Evolutionary conservation across 2,113 vertebrate genomes (phyloP).

Genomic region (Callorhinus ursinus): DNA sequence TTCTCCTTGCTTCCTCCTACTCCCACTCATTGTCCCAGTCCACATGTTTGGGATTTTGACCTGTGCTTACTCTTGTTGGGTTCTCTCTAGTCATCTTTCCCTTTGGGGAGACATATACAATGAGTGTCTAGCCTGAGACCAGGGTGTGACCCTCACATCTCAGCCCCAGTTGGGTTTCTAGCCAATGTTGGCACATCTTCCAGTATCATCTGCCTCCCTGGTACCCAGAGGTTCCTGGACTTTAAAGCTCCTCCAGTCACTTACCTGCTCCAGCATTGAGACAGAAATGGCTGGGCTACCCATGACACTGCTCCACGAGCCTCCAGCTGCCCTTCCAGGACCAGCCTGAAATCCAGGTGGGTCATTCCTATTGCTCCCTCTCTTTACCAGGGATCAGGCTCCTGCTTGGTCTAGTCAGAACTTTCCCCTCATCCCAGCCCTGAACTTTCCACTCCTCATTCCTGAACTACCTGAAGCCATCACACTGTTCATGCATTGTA

Average conservation of each 20-base stretch:
- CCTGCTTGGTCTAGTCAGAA: background rate
- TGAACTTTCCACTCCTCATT: background rate
- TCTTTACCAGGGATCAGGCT: background rate
- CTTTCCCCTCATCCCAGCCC: background rate
- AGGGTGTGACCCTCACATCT: background rate
- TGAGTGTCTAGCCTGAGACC: background rate
- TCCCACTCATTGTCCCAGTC: background rate
- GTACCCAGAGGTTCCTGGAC: too few relatives aligned
- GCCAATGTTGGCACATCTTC: background rate
- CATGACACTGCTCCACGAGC: background rate
- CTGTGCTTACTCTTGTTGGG: background rate
- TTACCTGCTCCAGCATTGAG: background rate
- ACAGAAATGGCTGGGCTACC: background rate
- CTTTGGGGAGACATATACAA: background rate
- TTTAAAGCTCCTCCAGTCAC: background rate
- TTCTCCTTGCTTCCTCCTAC: background rate
- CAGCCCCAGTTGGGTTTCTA: background rate
- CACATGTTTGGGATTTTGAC: background rate
- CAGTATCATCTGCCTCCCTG: background rate
- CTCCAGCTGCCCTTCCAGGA: background rate
- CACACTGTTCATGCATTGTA: background rate
- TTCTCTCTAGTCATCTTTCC: background rate
- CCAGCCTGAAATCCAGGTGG: background rate
- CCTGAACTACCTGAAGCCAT: background rate
- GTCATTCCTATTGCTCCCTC: background rate